These are phyloP conservation scores for Pterocles gutturalis DNA, from an alignment of 2,113 vertebrate species.

Conservation along the genomic window DNA sequence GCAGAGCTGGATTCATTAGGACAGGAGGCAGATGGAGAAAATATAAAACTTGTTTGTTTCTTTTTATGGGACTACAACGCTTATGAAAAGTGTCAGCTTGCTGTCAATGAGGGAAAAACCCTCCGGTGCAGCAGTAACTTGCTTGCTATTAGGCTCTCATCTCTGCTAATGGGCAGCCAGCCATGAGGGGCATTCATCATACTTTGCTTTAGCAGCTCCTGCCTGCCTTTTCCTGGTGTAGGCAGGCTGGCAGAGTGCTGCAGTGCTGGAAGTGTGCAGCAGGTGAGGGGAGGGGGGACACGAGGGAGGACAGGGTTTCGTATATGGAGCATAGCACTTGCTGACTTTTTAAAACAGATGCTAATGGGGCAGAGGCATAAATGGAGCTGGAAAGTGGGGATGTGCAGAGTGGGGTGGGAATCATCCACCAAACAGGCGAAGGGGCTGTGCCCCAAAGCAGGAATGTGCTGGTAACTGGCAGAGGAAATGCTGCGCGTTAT, in stretches of 20 bases:
- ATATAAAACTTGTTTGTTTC: slow-evolving; percentile 52
- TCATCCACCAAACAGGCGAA: background rate
- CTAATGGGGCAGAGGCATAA: background rate
- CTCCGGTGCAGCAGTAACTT: background rate
- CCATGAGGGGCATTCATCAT: background rate
- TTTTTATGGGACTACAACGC: slow-evolving; percentile 21
- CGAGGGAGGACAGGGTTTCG: background rate
- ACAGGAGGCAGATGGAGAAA: slow-evolving; percentile 54
- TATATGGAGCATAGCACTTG: accelerated
- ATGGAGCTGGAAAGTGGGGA: background rate
- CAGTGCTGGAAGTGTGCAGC: background rate
- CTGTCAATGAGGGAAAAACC: slow-evolving; percentile 31
- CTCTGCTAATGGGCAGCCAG: background rate
- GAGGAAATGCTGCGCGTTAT: background rate
- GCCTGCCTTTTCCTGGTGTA: background rate
- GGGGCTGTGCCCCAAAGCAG: background rate
- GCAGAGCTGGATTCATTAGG: slow-evolving; percentile 58
- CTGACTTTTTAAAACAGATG: background rate
- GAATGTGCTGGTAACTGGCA: background rate
- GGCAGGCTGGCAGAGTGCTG: background rate
- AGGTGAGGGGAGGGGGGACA: background rate
- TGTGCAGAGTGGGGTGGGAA: background rate
- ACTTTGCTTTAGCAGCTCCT: background rate
- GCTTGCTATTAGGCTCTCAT: background rate
- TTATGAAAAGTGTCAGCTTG: slow-evolving; percentile 56